These are phyloP conservation scores for Serrognathus titanus DNA, from an alignment of 2,888 invertebrate species.

Conservation along the genomic window DNA sequence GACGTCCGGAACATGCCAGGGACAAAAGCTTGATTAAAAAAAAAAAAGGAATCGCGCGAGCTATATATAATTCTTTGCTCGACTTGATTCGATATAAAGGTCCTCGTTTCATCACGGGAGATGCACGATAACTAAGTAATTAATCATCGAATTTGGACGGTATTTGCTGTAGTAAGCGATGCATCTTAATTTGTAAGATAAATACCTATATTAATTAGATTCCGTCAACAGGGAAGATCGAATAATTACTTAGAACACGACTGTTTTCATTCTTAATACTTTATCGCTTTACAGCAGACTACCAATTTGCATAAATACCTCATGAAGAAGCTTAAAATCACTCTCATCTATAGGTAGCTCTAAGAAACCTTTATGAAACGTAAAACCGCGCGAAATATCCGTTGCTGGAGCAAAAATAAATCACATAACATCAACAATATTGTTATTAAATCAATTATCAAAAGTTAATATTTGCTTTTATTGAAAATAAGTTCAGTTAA, in stretches of 20 bases:
- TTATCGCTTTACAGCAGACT: slow-evolving; percentile 44
- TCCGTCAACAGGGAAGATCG: slow-evolving; percentile 47
- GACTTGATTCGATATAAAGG: too few species aligned
- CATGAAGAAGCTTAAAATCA: slow-evolving; percentile 27
- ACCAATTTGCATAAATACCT: slow-evolving; percentile 46
- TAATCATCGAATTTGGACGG: slow-evolving; percentile 47
- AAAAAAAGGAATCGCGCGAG: too few species aligned
- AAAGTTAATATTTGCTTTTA: too few species aligned
- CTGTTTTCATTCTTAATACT: slow-evolving; percentile 49
- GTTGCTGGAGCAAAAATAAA: too few species aligned
- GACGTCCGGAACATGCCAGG: too few species aligned
- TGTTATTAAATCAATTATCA: too few species aligned
- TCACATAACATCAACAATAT: too few species aligned
- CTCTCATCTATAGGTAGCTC: slow-evolving; percentile 10
- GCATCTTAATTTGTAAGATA: slow-evolving; percentile 50
- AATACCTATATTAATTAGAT: slow-evolving; percentile 50
- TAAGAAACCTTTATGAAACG: neutral
- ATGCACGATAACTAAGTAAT: slow-evolving; percentile 37
- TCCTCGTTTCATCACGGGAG: neutral
- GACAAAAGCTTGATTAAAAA: too few species aligned
- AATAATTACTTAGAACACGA: slow-evolving; percentile 48
- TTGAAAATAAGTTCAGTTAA: too few species aligned
- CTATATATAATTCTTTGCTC: too few species aligned
- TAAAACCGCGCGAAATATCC: too few species aligned
- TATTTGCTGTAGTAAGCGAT: slow-evolving; percentile 47